phyloP scores from a whole-genome alignment of 2,888 invertebrate genomes.

The Liopterus haemorrhoidalis region DNA sequence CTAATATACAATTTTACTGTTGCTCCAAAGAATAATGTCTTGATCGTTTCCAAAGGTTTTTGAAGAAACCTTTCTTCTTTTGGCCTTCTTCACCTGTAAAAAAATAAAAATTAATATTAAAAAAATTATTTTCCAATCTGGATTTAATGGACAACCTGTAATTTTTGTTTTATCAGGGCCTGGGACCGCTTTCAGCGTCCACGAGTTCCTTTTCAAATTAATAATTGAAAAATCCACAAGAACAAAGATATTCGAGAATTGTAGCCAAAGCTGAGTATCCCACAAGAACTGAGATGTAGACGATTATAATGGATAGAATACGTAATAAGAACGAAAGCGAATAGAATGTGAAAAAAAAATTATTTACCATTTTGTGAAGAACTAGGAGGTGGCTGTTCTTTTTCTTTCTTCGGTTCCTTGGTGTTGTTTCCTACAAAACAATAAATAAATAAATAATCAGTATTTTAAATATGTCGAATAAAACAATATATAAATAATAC shows the following conservation, averaged over 20 bases:
- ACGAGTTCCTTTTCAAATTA: too few species aligned
- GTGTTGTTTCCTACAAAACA: slow-evolving; percentile 64
- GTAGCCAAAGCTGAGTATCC: too few species aligned
- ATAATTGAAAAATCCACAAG: background rate
- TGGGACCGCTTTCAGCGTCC: too few species aligned
- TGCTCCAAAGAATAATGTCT: slow-evolving; percentile 82
- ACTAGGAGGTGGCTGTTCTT: slow-evolving; percentile 65
- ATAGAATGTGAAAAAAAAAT: slow-evolving; percentile 24
- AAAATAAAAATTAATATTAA: slow-evolving; percentile 33
- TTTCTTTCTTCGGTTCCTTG: slow-evolving; percentile 57
- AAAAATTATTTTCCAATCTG: slow-evolving; percentile 35
- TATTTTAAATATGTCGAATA: background rate
- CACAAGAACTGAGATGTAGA: too few species aligned
- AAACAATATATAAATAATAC: too few species aligned
- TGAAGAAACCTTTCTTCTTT: slow-evolving; percentile 84
- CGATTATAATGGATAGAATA: slow-evolving; percentile 30
- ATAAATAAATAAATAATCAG: slow-evolving; percentile 14
- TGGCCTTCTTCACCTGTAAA: slow-evolving; percentile 64
- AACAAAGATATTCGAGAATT: too few species aligned
- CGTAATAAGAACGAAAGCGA: slow-evolving; percentile 4
- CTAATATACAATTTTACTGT: slow-evolving; percentile 51
- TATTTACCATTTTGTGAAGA: slow-evolving; percentile 59
- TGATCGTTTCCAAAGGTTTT: slow-evolving; percentile 82
- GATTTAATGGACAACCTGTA: too few species aligned
- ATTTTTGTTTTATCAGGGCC: background rate